Evolutionary conservation across 2,113 vertebrate species (phyloP).

Genomic region (Condylura cristata): DNA sequence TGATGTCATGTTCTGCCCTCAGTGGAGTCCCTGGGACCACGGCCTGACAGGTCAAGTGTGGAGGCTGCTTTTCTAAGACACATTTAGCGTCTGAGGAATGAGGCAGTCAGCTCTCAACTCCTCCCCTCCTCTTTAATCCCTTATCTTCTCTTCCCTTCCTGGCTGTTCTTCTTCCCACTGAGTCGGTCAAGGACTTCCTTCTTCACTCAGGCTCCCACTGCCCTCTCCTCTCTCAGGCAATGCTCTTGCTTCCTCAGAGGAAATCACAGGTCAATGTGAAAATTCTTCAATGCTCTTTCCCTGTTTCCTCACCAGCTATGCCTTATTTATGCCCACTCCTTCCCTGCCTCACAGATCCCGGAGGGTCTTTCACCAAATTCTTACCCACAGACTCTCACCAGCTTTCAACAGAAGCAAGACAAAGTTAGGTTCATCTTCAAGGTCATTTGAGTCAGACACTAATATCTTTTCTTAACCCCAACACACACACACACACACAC

Average conservation of each 20-base stretch:
- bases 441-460: not conserved
- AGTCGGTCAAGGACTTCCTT: not conserved
- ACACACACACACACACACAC: not conserved
- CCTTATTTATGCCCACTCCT: not conserved
- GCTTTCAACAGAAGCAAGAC: not conserved
- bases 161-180: fast-evolving
- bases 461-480: not conserved
- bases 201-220: not conserved
- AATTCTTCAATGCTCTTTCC: not conserved
- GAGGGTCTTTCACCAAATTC: not conserved
- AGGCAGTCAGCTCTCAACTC: not conserved
- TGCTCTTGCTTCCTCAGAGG: not conserved
- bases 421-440: not conserved
- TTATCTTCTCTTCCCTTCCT: not conserved
- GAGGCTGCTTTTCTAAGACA: constrained; percentile 4
- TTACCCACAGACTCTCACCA: not conserved
- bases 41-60: not conserved
- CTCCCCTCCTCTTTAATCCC: not conserved
- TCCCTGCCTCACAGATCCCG: not conserved
- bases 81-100: not conserved
- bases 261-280: not conserved
- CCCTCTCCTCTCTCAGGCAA: not conserved
- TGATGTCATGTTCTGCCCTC: not conserved
- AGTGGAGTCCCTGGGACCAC: not conserved
- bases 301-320: not conserved